Percentiles rank a stretch among this genome's conserved stretches.
phyloP scores from a whole-genome alignment of 2,797 vertebrate species.

The Erithacus rubecula region DNA sequence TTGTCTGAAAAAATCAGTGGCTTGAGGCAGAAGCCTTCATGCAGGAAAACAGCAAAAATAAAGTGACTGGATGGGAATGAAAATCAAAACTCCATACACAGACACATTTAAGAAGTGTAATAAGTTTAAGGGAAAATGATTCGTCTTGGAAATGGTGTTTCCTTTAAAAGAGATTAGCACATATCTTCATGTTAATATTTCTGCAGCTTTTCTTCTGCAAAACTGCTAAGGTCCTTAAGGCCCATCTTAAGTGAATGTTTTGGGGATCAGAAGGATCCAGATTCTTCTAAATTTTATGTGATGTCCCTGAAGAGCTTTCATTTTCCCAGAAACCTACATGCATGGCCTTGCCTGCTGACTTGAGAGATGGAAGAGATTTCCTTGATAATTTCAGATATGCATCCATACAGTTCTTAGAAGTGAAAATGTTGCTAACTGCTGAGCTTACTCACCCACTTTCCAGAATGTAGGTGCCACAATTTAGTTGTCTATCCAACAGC shows the following conservation, averaged over 20 bases:
- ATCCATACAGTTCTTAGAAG: background rate
- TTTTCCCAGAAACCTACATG: background rate
- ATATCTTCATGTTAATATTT: background rate
- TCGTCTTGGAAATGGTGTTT: background rate
- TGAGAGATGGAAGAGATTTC: background rate
- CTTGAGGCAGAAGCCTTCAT: background rate
- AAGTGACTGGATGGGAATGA: background rate
- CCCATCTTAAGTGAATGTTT: background rate
- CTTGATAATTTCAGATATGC: background rate
- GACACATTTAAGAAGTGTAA: background rate
- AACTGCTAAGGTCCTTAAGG: background rate
- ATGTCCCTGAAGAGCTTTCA: background rate
- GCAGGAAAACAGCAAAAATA: background rate
- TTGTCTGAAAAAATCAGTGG: background rate
- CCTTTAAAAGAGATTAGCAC: background rate
- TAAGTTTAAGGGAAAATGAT: rapidly evolving
- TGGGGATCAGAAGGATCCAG: background rate
- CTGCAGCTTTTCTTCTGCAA: background rate
- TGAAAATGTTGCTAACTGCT: background rate
- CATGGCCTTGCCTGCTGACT: background rate
- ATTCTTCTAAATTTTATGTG: background rate
- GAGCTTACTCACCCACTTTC: background rate
- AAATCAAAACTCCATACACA: background rate
- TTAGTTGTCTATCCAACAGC: background rate
- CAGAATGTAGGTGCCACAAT: background rate